Conservation (phyloP, 2,888 invertebrate genomes). For the Oscheius sp. region DNA sequence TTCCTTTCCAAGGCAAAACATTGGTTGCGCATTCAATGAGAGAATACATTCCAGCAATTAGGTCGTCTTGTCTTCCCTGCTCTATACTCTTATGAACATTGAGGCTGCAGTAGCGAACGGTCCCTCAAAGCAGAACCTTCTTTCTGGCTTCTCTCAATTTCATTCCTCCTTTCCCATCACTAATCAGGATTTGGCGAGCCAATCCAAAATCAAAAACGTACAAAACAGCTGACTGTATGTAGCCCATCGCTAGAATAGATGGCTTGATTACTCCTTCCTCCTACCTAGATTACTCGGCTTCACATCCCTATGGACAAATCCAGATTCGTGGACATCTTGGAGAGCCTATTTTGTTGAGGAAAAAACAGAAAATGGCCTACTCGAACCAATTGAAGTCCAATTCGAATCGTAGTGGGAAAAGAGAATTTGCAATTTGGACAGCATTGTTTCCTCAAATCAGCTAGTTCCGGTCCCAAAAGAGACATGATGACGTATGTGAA, state of each 20-base stretch:
- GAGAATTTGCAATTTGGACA: conserved; percentile 53
- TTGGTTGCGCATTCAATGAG: conserved; percentile 59
- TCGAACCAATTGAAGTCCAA: too few species aligned
- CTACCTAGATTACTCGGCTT: too few species aligned
- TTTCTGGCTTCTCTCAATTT: conserved; percentile 46
- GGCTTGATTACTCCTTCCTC: too few species aligned
- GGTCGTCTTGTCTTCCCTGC: conserved; percentile 60
- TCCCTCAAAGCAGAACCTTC: conserved; percentile 38
- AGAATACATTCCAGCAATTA: conserved; percentile 49
- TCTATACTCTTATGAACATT: conserved; percentile 54
- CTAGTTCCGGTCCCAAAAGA: conserved; percentile 60
- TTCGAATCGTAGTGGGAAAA: conserved; percentile 42
- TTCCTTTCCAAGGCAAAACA: conserved; percentile 64
- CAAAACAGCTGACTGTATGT: conserved; percentile 36
- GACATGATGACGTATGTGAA: conserved; percentile 62
- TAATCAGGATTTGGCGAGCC: conserved; percentile 59
- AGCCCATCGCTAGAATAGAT: conserved; percentile 57
- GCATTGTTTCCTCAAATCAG: conserved; percentile 56
- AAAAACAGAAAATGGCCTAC: too few species aligned
- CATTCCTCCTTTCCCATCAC: conserved; percentile 83
- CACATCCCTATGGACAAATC: conserved; percentile 63
- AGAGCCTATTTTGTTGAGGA: too few species aligned
- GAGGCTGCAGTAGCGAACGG: conserved; percentile 53
- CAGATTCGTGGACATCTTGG: conserved; percentile 57
- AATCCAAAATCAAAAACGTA: conserved; percentile 66